Base-by-base conservation (phyloP, 2,797 vertebrate species). In the Fistularia tabacaria region DNA sequence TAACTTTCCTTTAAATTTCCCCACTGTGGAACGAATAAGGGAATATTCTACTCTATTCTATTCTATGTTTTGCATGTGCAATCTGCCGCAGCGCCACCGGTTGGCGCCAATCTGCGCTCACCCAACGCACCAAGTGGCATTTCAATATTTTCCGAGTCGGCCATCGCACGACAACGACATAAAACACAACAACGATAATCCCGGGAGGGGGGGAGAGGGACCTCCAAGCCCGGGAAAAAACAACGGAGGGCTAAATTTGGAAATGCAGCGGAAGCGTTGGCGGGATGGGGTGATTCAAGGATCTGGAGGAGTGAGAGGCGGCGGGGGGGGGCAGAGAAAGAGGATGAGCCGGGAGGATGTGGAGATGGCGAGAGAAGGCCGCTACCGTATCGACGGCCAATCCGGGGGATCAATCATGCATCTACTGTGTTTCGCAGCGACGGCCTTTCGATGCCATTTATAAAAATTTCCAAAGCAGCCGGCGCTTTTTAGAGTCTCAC, bases 231-330 rank as follows among this genome's bases (percentile, higher is more conserved):
- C 5, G 36, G 11, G 39, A 66, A 62, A 73, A 73, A 82, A 73
- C 65, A 75, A 79, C 80, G 72, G 43, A 60, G 41, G 40, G 39
- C 74, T 81, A 79, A 77, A 84, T 84, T 73, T 71, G 69, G 74
- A 77, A 56, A 65, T 6, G 6, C 45, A 56, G 25, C 38, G 12
- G 72, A 81, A 73, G 75, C 46, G 70, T 79, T 63, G 76, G 83
- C 59, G 54, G 55, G 61, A 44, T 45, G 25, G 39, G 67, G 77
- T 82, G 77, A 85, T 73, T 87, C 81, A 84, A 63, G 73, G 59
- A 64, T 51, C 46, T 47, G 0, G 8, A 11, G 48, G 55, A 56
- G 62, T 15, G 36, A 46, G 57, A 45, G 7, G 71, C 44, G 62
- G 54, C 54, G 11, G 51, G 74, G 43, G 57, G 59, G 57, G 59